Evolutionary conservation across 2,888 invertebrate species (phyloP).

Genomic region (Sicus ferrugineus): DNA sequence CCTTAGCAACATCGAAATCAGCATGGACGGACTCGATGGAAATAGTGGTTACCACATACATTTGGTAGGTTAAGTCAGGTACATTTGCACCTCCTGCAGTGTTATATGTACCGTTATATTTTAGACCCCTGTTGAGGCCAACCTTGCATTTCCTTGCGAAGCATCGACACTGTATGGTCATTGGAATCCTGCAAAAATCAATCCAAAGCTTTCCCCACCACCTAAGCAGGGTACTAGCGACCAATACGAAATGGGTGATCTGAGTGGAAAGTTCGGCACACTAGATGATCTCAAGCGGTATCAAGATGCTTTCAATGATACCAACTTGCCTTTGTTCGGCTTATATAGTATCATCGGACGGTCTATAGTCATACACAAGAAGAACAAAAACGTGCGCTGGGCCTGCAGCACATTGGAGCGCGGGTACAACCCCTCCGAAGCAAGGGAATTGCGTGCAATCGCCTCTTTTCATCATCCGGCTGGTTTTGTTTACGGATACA

Average conservation of each 20-base stretch:
- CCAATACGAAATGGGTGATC: conserved; percentile 85
- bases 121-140: conserved; percentile 82
- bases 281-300: conserved; percentile 72
- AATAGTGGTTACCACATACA: conserved; percentile 83
- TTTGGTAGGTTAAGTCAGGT: conserved; percentile 68
- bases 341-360: conserved; percentile 82
- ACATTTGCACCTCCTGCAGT: not conserved
- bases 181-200: conserved; percentile 84
- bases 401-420: conserved; percentile 86
- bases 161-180: conserved; percentile 81
- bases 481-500: conserved; percentile 83
- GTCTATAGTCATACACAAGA: conserved; percentile 85
- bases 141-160: conserved; percentile 88
- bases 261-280: conserved; percentile 86
- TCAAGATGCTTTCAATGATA: conserved; percentile 76
- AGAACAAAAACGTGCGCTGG: conserved; percentile 74
- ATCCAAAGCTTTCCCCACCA: conserved; percentile 70
- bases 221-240: conserved; percentile 77
- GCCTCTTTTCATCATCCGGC: conserved; percentile 91
- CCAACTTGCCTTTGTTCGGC: conserved; percentile 82
- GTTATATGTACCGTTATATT: conserved; percentile 28
- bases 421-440: conserved; percentile 88
- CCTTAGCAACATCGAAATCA: conserved; percentile 78
- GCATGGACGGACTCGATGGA: conserved; percentile 75
- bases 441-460: conserved; percentile 83